Evolutionary conservation across 2,113 vertebrate genomes (phyloP).

Genomic region (Psephotus haematonotus): DNA sequence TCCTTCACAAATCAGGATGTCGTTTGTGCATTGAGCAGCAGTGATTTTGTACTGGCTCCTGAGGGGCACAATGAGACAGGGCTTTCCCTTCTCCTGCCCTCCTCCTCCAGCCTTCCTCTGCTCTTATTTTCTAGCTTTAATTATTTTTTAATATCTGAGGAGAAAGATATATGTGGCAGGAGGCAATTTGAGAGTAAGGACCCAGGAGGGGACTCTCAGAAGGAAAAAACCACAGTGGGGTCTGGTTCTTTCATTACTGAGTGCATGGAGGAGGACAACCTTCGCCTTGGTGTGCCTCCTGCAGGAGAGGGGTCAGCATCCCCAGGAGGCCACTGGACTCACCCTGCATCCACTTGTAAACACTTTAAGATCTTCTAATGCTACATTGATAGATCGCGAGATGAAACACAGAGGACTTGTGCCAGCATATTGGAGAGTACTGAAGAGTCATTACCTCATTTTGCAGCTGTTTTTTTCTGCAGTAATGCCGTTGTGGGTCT

Average conservation of each 20-base stretch:
- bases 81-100: neutral
- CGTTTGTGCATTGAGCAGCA: neutral
- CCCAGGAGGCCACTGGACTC: neutral
- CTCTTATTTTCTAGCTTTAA: neutral
- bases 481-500: constrained; percentile 63
- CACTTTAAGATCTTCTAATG: constrained; percentile 29
- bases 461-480: constrained; percentile 64
- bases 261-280: neutral
- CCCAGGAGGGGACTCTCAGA: neutral
- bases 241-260: neutral
- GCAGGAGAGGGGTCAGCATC: neutral
- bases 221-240: neutral
- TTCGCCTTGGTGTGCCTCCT: neutral
- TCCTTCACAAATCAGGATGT: neutral
- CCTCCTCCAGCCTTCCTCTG: neutral
- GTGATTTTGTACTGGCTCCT: neutral
- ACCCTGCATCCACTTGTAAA: neutral
- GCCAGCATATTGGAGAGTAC: constrained; percentile 46
- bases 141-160: neutral
- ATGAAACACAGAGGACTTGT: constrained; percentile 23
- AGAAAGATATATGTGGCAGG: neutral
- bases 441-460: constrained; percentile 69
- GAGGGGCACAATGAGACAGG: neutral
- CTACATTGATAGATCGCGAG: constrained; percentile 28
- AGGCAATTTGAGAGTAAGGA: neutral